Conservation (phyloP, 2,888 invertebrate genomes). For the Leptopilina myrica region DNA sequence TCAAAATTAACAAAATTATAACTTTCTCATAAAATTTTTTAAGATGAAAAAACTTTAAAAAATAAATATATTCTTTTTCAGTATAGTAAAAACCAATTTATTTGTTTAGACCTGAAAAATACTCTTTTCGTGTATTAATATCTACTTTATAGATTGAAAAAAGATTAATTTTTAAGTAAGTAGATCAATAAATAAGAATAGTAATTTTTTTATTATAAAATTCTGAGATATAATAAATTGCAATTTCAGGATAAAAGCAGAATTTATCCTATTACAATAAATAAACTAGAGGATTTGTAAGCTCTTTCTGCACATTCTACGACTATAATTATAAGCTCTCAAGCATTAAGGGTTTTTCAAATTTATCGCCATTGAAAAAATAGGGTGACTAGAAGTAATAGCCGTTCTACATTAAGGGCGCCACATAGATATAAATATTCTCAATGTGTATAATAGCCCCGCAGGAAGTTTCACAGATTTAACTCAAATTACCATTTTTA, state of each 20-base stretch:
- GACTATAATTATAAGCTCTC: constrained; percentile 12
- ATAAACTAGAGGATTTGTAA: constrained; percentile 7
- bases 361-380: constrained; percentile 2
- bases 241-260: neutral
- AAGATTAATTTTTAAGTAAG: too few relatives aligned
- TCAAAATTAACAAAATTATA: too few relatives aligned
- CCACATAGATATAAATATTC: constrained; percentile 7
- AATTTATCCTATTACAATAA: neutral
- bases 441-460: neutral
- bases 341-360: constrained; percentile 5
- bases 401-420: constrained; percentile 9
- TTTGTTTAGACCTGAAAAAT: too few relatives aligned
- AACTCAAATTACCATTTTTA: constrained; percentile 5
- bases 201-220: too few relatives aligned
- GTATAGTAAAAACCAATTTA: too few relatives aligned
- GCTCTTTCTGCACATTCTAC: constrained; percentile 6
- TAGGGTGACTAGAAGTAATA: constrained; percentile 11
- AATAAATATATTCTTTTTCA: too few relatives aligned
- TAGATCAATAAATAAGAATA: too few relatives aligned
- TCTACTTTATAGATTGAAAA: too few relatives aligned
- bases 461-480: neutral
- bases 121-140: too few relatives aligned
- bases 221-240: too few relatives aligned
- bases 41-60: too few relatives aligned
- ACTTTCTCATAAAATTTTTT: too few relatives aligned